phyloP scores from a whole-genome alignment of 2,797 vertebrate genomes.

The Lycodopsis pacificus region DNA sequence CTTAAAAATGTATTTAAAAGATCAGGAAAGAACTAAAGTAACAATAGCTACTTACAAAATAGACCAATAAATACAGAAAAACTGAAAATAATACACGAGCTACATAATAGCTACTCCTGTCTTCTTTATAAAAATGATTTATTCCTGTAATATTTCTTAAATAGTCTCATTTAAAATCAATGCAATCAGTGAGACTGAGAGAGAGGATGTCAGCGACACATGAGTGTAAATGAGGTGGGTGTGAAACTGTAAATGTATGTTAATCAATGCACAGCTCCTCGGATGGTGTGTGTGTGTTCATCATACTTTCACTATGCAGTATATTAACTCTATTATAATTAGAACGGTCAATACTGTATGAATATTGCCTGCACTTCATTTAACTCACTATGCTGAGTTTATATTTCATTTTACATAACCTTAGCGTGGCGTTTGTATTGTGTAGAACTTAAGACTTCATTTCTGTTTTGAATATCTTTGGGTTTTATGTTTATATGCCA shows the following conservation, averaged over 20 bases:
- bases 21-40: not conserved
- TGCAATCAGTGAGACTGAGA: slow-evolving; percentile 5
- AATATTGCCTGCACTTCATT: slow-evolving; percentile 18
- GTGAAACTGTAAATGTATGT: slow-evolving; percentile 20
- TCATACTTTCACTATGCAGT: slow-evolving; percentile 9
- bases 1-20: not conserved
- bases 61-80: not conserved
- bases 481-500: not conserved
- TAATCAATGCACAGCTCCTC: slow-evolving; percentile 17
- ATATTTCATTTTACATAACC: slow-evolving; percentile 16
- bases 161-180: slow-evolving; percentile 38
- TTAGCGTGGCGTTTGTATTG: not conserved
- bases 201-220: slow-evolving; percentile 13
- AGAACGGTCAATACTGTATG: not conserved
- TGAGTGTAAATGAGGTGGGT: not conserved
- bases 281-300: not conserved
- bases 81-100: not conserved
- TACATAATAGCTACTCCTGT: not conserved
- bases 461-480: not conserved
- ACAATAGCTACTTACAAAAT: not conserved
- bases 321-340: slow-evolving; percentile 40
- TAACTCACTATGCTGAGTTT: slow-evolving; percentile 18
- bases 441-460: not conserved
- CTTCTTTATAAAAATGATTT: not conserved
- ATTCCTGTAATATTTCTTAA: slow-evolving; percentile 19